Evolutionary conservation across 1,140 invertebrate genomes (phyloP).

Genomic region (Archivesica marissinica): DNA sequence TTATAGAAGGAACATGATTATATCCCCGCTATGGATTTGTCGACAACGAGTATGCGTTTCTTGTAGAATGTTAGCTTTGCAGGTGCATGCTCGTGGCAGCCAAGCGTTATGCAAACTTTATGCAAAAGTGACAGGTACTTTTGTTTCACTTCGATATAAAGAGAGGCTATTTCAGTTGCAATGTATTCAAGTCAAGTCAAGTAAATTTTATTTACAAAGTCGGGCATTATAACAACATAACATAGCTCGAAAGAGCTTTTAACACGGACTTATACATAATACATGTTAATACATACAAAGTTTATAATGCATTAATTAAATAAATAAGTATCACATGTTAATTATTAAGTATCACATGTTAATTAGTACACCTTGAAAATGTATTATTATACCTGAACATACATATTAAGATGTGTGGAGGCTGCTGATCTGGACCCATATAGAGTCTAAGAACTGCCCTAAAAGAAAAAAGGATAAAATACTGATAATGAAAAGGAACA

Average conservation of each 20-base stretch:
- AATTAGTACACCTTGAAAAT: background rate
- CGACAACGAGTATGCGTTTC: too few relatives aligned
- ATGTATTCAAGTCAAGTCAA: slow-evolving; percentile 49
- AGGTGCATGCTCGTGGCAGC: too few relatives aligned
- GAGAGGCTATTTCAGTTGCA: too few relatives aligned
- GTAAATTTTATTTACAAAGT: slow-evolving; percentile 34
- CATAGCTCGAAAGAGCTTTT: slow-evolving; percentile 12
- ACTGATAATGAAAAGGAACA: background rate
- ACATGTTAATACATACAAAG: too few relatives aligned
- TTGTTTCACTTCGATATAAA: too few relatives aligned
- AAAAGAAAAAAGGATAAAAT: background rate
- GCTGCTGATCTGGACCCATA: background rate
- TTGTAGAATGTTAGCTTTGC: too few relatives aligned
- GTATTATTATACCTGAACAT: background rate
- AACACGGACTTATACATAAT: background rate
- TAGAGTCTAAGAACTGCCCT: background rate
- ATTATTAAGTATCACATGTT: background rate
- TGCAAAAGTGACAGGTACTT: too few relatives aligned
- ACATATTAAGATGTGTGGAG: background rate
- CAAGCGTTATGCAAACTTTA: too few relatives aligned
- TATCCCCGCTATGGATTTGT: too few relatives aligned
- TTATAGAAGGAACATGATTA: too few relatives aligned
- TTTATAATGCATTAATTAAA: too few relatives aligned
- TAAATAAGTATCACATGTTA: background rate
- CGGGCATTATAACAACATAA: background rate